These are phyloP conservation scores for Willisornis vidua DNA, from an alignment of 2,113 vertebrate species.

Conservation along the genomic window DNA sequence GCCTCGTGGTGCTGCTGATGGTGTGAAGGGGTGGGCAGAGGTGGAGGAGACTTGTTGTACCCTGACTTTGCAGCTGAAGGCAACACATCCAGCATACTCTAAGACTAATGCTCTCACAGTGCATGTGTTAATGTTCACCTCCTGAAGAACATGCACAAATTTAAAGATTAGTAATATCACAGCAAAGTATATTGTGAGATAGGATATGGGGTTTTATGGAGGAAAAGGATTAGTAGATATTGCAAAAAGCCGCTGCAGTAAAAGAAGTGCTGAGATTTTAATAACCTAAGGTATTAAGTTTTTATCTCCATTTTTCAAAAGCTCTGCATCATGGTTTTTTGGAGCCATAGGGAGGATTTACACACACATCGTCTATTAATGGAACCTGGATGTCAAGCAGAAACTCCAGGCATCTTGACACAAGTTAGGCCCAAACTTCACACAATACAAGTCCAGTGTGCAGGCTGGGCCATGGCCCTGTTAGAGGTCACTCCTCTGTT, in stretches of 20 bases:
- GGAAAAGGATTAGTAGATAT: constrained; percentile 56
- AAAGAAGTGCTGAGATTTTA: constrained; percentile 59
- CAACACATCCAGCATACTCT: not conserved
- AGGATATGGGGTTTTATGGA: constrained; percentile 11
- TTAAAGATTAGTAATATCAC: constrained; percentile 45
- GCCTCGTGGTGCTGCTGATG: not conserved
- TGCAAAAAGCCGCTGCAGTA: constrained; percentile 17
- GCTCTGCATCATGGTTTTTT: constrained; percentile 21
- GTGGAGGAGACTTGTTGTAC: not conserved
- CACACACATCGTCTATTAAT: not conserved
- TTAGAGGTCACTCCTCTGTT: not conserved
- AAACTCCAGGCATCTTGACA: not conserved
- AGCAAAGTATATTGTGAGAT: constrained; percentile 36
- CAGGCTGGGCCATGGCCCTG: not conserved
- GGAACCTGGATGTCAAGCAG: not conserved
- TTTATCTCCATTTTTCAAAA: constrained; percentile 39
- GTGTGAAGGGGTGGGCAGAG: not conserved
- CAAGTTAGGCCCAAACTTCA: not conserved
- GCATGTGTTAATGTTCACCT: not conserved
- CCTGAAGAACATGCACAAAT: constrained; percentile 3
- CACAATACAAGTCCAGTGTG: not conserved
- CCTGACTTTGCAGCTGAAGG: not conserved
- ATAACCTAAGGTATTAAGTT: constrained; percentile 55
- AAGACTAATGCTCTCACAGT: not conserved
- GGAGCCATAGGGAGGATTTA: constrained; percentile 17